phyloP scores from a whole-genome alignment of 1,140 invertebrate genomes.

The Camponotus floridanus region DNA sequence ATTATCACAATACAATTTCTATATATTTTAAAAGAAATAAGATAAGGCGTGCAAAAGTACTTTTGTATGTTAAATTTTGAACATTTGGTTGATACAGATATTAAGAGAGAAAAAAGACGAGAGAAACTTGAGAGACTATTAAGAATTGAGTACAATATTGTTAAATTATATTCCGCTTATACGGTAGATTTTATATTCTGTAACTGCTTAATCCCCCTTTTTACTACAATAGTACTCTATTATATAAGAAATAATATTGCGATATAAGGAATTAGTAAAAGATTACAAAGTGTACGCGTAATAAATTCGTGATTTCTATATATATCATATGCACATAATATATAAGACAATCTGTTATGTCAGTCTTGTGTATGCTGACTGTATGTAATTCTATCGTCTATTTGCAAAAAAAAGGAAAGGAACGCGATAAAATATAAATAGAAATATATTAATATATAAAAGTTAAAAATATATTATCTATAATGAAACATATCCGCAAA shows the following conservation, averaged over 20 bases:
- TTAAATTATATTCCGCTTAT: constrained; percentile 53
- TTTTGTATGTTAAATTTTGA: constrained; percentile 29
- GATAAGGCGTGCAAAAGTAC: not conserved
- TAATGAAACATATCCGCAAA: constrained; percentile 40
- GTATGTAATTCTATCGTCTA: constrained; percentile 38
- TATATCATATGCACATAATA: constrained; percentile 40
- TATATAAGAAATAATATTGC: constrained; percentile 30
- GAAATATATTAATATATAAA: not conserved
- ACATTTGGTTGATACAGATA: not conserved
- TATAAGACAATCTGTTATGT: constrained; percentile 51
- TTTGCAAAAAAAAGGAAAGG: constrained; percentile 16
- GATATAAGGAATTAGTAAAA: constrained; percentile 31
- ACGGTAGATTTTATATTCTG: constrained; percentile 55
- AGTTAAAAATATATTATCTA: constrained; percentile 18
- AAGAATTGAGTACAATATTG: constrained; percentile 53
- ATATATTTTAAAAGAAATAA: constrained; percentile 15
- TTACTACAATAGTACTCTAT: constrained; percentile 26
- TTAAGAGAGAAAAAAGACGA: constrained; percentile 25
- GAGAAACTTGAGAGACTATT: constrained; percentile 50
- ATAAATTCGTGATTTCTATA: constrained; percentile 52
- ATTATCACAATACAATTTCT: constrained; percentile 60
- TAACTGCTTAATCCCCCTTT: constrained; percentile 39
- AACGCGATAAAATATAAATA: not conserved
- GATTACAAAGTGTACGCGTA: constrained; percentile 37
- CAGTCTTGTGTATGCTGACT: constrained; percentile 20